Evolutionary conservation across 2,113 vertebrate species (phyloP).

Genomic region (Lophura nycthemera): DNA sequence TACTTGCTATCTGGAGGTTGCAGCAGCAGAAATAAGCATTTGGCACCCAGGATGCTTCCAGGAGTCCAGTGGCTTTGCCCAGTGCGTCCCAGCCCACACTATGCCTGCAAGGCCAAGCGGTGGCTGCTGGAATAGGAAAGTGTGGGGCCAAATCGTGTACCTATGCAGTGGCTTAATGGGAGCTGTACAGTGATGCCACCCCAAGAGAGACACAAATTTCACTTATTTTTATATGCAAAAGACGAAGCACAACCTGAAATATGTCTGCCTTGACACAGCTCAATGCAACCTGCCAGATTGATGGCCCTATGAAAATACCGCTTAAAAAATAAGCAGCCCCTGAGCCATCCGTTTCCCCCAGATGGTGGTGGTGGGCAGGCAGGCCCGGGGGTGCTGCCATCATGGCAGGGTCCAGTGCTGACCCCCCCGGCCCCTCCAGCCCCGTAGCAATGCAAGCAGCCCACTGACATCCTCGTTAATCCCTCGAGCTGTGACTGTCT

Average conservation of each 20-base stretch:
- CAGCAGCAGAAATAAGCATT: not conserved
- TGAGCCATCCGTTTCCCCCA: accelerated
- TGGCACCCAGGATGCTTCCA: not conserved
- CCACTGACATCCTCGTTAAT: not conserved
- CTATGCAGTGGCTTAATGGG: accelerated
- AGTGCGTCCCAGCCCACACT: not conserved
- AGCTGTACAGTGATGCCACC: not conserved
- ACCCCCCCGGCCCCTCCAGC: not conserved
- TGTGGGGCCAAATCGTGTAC: not conserved
- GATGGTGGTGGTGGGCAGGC: not conserved
- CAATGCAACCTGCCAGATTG: accelerated
- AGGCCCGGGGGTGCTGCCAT: not conserved
- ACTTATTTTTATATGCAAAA: accelerated
- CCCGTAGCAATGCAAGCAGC: not conserved
- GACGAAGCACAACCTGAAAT: not conserved
- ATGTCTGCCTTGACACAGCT: not conserved
- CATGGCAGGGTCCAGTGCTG: accelerated
- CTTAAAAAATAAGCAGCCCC: not conserved
- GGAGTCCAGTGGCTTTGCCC: not conserved
- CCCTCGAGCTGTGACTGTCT: not conserved
- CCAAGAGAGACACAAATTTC: accelerated
- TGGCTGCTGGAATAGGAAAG: accelerated
- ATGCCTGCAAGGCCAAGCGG: accelerated
- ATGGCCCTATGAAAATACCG: accelerated
- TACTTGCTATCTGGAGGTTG: not conserved